A percentile compares a stretch with the other conserved stretches of the same genome.
Evolutionary conservation across 2,797 vertebrate species (phyloP).

Genomic region (Cephalopachus bancanus): DNA sequence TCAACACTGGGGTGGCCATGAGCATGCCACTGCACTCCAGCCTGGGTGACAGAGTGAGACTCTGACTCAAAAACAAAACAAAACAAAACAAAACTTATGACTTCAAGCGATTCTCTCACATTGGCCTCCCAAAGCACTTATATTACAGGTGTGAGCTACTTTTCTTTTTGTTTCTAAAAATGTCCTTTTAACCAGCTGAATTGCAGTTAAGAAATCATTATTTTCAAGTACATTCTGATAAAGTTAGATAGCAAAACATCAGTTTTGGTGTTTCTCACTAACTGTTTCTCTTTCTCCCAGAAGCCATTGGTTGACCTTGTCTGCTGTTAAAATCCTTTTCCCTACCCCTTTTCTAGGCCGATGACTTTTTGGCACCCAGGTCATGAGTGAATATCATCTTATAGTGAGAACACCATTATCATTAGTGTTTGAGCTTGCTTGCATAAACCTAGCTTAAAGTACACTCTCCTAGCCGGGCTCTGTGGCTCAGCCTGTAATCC

Average conservation of each 20-base stretch:
- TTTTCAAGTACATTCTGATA: conserved; percentile 57
- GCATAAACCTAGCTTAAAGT: neutral
- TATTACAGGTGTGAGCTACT: neutral
- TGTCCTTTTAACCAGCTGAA: conserved; percentile 39
- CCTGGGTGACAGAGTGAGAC: no score
- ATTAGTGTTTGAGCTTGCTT: neutral
- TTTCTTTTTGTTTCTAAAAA: conserved; percentile 42
- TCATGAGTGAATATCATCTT: neutral
- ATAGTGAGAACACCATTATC: neutral
- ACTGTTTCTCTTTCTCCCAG: neutral
- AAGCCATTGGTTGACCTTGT: neutral
- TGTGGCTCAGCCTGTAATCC: no score
- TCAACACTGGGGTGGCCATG: no score
- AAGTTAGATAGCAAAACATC: conserved; percentile 5
- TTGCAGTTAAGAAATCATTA: conserved; percentile 53
- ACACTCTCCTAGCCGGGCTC: neutral
- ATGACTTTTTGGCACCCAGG: neutral
- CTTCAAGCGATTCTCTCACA: no score
- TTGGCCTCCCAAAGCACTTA: no score
- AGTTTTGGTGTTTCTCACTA: conserved; percentile 40
- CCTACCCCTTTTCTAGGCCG: neutral
- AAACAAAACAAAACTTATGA: no score
- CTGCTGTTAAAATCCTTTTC: conserved; percentile 1
- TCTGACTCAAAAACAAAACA: no score
- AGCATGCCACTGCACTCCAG: no score